Evolutionary conservation across 2,113 vertebrate species (phyloP).

Genomic region (Bucco capensis): DNA sequence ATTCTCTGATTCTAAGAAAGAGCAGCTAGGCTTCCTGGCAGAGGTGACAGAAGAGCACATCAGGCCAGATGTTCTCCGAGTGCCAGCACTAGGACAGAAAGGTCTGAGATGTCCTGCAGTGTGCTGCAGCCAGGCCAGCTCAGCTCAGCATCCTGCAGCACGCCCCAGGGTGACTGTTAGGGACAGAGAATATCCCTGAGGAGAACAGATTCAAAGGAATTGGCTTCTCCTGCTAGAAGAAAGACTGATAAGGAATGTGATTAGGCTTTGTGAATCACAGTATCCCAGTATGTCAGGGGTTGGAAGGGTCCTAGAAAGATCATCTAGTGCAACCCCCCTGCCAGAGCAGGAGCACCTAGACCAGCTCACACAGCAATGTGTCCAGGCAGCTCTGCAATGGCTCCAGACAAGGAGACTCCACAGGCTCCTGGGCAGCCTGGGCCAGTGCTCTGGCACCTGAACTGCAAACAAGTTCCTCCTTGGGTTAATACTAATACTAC

Average conservation of each 20-base stretch:
- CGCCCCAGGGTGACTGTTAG: neutral
- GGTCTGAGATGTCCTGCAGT: neutral
- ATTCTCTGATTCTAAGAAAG: too few species aligned
- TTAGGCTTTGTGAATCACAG: neutral
- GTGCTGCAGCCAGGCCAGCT: neutral
- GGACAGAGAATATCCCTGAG: neutral
- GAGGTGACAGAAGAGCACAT: neutral
- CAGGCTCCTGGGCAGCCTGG: too few species aligned
- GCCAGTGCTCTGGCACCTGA: too few species aligned
- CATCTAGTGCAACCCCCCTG: too few species aligned
- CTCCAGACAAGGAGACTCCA: too few species aligned
- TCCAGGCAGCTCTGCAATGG: too few species aligned
- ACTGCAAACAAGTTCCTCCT: too few species aligned
- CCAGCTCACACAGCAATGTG: too few species aligned
- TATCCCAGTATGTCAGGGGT: too few species aligned
- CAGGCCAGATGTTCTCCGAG: neutral
- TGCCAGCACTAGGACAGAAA: neutral
- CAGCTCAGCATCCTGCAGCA: accelerated
- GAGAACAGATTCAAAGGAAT: neutral
- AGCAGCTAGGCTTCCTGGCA: neutral
- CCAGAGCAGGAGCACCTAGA: too few species aligned
- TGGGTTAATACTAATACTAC: too few species aligned
- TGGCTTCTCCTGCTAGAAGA: neutral
- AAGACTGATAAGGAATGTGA: neutral
- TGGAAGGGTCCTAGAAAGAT: too few species aligned